Base-by-base conservation (phyloP, 1,140 invertebrate genomes). In the Melitaea cinxia region DNA sequence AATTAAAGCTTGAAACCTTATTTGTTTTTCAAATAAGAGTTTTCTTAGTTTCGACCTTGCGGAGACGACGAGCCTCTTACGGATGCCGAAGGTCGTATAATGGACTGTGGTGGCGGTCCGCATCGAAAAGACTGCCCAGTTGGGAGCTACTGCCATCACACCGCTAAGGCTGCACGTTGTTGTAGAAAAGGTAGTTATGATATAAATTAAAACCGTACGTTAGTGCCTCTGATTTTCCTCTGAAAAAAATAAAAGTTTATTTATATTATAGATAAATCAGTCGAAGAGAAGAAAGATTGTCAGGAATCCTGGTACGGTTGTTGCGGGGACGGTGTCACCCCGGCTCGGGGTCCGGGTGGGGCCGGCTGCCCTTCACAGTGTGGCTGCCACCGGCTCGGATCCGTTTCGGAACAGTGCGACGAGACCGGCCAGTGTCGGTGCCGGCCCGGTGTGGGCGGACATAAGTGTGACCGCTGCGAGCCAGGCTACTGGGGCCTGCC, bases 401-500 rank as follows among this genome's bases (percentile, higher is more conserved):
- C 97, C 0, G 78, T 93, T 5, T 93, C 93, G 33, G 88, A 91
- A 28, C 93, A 93, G 50, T 99, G 98, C 88, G 93, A 97, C 80
- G 89, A 92, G 15, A 95, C 91, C 45, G 97, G 97, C 5, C 95
- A 96, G 79, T 99, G 98, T 81, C 80, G 91, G 33, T 99, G 98
- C 86, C 95, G 96, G 78, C 94, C 94, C 2, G 97, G 98, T 1
- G 94, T 99, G 1, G 95, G 94, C 6, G 97, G 97, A 0, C 87
- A 91, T 10, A 94, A 93, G 45, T 99, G 98, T 83, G 94, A 97
- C 75, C 84, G 90, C 12, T 99, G 98, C 92, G 88, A 95, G 39
- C 93, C 94, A 0, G 94, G 95, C 21, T 95, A 95, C 88, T 99
- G 94, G 91, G 97, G 97, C 39, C 95, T 98, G 74, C 96, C 96